Evolutionary conservation across 2,797 vertebrate genomes (phyloP).

Genomic region (Phataginus tricuspis): DNA sequence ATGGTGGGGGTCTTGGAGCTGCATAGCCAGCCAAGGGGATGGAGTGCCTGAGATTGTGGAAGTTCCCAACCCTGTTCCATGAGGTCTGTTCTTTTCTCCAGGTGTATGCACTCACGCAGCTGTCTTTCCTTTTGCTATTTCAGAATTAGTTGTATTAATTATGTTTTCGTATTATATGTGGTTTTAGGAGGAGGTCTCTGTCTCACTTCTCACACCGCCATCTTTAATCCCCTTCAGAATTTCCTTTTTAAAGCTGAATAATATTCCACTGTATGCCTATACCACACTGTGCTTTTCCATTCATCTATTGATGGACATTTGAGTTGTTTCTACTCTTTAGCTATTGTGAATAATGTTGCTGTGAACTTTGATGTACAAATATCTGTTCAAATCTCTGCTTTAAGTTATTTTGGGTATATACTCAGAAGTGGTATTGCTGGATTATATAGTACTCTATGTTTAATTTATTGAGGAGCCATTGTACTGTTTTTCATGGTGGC

Average conservation of each 20-base stretch:
- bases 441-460: background rate
- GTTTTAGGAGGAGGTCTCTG: no score
- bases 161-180: no score
- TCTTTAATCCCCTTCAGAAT: no score
- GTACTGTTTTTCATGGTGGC: background rate
- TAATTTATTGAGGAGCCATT: background rate
- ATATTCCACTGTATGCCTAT: background rate
- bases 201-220: no score
- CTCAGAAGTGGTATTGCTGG: background rate
- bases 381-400: background rate
- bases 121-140: no score
- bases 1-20: no score
- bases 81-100: no score
- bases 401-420: conserved; percentile 8
- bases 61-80: no score
- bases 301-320: background rate
- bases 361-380: background rate
- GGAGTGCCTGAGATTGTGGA: no score
- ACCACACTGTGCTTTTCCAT: background rate
- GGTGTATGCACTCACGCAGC: no score
- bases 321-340: background rate
- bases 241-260: background rate
- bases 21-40: no score
- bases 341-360: background rate
- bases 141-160: no score